Conservation (phyloP, 2,113 vertebrate species). For the Camelus bactrianus region DNA sequence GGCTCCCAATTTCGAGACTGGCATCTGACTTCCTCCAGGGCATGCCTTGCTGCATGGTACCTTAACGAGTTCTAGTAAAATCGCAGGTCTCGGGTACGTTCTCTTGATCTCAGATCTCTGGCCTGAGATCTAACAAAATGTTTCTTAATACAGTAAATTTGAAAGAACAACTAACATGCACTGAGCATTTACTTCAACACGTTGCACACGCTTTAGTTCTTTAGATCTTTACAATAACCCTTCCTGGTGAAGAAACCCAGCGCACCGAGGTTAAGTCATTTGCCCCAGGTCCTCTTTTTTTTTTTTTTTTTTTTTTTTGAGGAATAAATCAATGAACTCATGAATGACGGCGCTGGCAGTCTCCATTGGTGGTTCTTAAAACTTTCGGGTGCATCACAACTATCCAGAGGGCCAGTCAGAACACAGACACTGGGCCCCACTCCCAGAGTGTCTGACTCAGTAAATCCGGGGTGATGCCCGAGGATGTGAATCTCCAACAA, state of each 20-base stretch:
- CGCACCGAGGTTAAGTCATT: not conserved
- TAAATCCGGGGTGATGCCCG: no score
- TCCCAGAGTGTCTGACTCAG: not conserved
- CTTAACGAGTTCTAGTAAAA: not conserved
- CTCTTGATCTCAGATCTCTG: not conserved
- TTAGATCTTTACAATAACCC: not conserved
- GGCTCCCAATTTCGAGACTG: not conserved
- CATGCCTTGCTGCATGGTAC: not conserved
- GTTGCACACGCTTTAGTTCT: not conserved
- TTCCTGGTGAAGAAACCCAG: not conserved
- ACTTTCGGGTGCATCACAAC: not conserved
- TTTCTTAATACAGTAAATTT: not conserved
- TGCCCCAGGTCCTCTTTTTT: not conserved
- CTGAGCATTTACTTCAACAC: not conserved
- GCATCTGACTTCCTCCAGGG: not conserved
- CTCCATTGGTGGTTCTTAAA: not conserved
- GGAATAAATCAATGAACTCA: not conserved
- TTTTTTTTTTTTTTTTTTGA: not conserved
- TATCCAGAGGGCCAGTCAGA: not conserved
- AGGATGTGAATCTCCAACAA: not conserved
- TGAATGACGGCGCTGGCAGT: not conserved
- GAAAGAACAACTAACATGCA: not conserved
- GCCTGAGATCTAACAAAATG: not conserved
- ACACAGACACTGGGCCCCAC: not conserved
- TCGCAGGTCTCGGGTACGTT: not conserved